Evolutionary conservation across 2,113 vertebrate species (phyloP).

Genomic region (Coturnix japonica): DNA sequence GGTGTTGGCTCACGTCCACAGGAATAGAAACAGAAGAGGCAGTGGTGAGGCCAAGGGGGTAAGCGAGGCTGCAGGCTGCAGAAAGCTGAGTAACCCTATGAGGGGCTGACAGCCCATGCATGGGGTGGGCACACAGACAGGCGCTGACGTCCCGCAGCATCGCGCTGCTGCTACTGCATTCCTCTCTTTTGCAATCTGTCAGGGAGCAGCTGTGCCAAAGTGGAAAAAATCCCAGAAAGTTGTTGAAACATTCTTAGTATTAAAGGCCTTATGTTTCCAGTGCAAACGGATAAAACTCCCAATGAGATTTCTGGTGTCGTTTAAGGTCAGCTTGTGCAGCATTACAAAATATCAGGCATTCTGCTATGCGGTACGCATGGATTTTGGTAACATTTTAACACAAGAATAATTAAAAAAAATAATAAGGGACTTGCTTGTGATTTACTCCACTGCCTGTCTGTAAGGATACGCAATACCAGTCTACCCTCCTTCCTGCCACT

Average conservation of each 20-base stretch:
- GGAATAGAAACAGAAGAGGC: neutral
- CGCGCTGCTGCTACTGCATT: constrained; percentile 35
- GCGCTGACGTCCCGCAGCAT: neutral
- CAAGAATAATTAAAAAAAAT: neutral
- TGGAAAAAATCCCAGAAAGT: constrained; percentile 52
- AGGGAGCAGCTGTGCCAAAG: constrained; percentile 39
- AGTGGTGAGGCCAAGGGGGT: neutral
- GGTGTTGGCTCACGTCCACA: neutral
- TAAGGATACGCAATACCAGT: neutral
- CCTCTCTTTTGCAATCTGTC: constrained; percentile 50
- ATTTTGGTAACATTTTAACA: constrained; percentile 29
- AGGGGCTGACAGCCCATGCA: rapidly evolving
- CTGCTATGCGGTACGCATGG: neutral
- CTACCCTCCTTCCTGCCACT: neutral
- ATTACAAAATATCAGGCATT: neutral
- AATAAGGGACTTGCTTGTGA: neutral
- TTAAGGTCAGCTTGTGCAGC: constrained; percentile 20
- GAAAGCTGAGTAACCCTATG: constrained; percentile 1
- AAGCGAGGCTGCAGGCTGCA: neutral
- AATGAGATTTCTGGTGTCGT: constrained; percentile 43
- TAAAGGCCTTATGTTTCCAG: constrained; percentile 55
- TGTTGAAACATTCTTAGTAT: constrained; percentile 51
- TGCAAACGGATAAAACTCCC: constrained; percentile 31
- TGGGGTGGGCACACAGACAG: neutral
- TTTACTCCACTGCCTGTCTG: neutral